These are phyloP conservation scores for Drosophila neutralis DNA, from an alignment of 2,888 invertebrate species.

Conservation along the genomic window DNA sequence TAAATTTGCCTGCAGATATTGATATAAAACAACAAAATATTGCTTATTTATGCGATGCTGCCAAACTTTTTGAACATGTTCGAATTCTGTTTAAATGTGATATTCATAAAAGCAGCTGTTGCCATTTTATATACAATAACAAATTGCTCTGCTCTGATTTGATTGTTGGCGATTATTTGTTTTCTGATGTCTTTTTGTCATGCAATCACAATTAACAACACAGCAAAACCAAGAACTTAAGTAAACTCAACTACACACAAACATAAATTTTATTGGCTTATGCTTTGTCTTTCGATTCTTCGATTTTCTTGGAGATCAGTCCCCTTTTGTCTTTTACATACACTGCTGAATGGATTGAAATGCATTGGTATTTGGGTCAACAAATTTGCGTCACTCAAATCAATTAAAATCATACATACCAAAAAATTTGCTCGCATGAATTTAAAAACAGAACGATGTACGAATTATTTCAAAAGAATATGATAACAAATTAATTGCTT, in stretches of 20 bases:
- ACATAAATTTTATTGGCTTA: conserved; percentile 8
- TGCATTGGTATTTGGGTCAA: conserved; percentile 73
- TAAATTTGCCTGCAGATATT: conserved; percentile 63
- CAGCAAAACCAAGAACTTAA: conserved; percentile 13
- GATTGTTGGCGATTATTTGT: conserved; percentile 68
- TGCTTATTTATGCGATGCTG: conserved; percentile 67
- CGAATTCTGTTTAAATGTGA: conserved; percentile 54
- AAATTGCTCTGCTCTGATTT: conserved; percentile 56
- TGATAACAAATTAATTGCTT: conserved; percentile 22
- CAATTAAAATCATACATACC: conserved; percentile 66
- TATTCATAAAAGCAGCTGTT: conserved; percentile 70
- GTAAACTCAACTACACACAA: conserved; percentile 1
- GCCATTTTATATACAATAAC: conserved; percentile 62
- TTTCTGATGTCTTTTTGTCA: conserved; percentile 67
- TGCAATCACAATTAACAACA: conserved; percentile 41
- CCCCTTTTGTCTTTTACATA: conserved; percentile 38
- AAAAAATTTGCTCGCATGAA: conserved; percentile 11
- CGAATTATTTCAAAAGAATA: conserved; percentile 5
- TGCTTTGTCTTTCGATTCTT: background rate
- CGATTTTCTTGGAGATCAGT: conserved; percentile 14
- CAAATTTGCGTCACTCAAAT: conserved; percentile 42
- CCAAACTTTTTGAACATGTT: conserved; percentile 64
- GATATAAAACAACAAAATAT: conserved; percentile 35
- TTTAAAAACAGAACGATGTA: conserved; percentile 1
- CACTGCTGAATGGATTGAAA: conserved; percentile 33